Evolutionary conservation across 2,113 vertebrate genomes (phyloP).

Genomic region (Geococcyx californianus): DNA sequence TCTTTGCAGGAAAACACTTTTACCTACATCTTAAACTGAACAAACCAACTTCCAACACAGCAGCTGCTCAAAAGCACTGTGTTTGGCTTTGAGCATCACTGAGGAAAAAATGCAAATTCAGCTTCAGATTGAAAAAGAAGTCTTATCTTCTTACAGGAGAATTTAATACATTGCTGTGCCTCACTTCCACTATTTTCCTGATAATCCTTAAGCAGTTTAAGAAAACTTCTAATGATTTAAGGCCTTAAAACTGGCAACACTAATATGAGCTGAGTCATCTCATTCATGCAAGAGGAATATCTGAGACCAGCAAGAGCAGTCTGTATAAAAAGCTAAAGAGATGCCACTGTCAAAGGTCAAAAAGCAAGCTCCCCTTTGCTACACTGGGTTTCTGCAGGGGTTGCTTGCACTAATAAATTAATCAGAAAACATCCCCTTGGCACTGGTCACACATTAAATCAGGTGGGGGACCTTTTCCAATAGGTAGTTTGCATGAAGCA

Average conservation of each 20-base stretch:
- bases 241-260: neutral
- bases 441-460: neutral
- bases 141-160: neutral
- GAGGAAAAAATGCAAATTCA: neutral
- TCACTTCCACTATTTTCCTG: neutral
- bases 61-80: neutral
- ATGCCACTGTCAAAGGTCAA: neutral
- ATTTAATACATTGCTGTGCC: neutral
- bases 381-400: neutral
- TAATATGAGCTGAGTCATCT: neutral
- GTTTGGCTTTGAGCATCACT: neutral
- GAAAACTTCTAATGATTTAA: neutral
- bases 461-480: fast-evolving
- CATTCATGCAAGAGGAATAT: neutral
- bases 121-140: neutral
- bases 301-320: neutral
- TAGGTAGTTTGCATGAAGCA: neutral
- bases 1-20: constrained; percentile 46
- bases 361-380: neutral
- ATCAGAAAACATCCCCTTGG: neutral
- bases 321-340: neutral
- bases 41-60: constrained; percentile 11
- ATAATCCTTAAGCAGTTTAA: neutral
- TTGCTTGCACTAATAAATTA: neutral
- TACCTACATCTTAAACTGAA: constrained; percentile 59